Evolutionary conservation across 2,888 invertebrate genomes (phyloP).

Genomic region (Rhingia campestris): DNA sequence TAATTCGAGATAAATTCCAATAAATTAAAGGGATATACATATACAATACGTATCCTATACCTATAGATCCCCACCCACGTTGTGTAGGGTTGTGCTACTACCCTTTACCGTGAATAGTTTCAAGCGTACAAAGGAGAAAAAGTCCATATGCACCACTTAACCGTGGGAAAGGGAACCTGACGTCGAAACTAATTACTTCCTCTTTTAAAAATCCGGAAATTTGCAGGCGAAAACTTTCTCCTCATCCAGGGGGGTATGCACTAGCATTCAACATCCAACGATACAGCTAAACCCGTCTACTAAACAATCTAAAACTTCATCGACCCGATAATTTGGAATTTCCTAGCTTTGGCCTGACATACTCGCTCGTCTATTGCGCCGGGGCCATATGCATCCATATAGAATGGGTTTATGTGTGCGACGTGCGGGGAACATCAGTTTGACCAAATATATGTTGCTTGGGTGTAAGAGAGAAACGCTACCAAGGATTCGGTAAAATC

Average conservation of each 20-base stretch:
- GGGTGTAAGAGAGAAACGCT: conserved; percentile 2
- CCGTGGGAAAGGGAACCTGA: conserved; percentile 68
- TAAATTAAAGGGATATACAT: too few species aligned
- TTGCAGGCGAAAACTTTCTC: conserved; percentile 64
- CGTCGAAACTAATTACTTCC: conserved; percentile 72
- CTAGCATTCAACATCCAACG: not conserved
- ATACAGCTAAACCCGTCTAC: conserved; percentile 19
- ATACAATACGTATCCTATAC: too few species aligned
- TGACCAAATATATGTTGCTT: conserved; percentile 43
- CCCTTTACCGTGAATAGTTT: conserved; percentile 45
- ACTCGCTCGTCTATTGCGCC: not conserved
- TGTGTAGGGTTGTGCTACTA: too few species aligned
- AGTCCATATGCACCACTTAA: conserved; percentile 68
- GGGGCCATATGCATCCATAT: conserved; percentile 17
- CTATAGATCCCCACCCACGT: too few species aligned
- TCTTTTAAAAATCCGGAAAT: conserved; percentile 63
- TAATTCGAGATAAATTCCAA: too few species aligned
- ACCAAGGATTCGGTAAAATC: conserved; percentile 21
- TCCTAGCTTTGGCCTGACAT: conserved; percentile 28
- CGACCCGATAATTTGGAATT: conserved; percentile 68
- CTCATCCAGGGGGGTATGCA: not conserved
- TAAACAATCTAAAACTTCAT: conserved; percentile 59
- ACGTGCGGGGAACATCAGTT: conserved; percentile 48
- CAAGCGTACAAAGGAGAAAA: conserved; percentile 24
- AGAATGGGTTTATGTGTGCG: conserved; percentile 17